phyloP scores from a whole-genome alignment of 37 sponge, comb jelly and placozoan species.

The Spongia lamella region DNA sequence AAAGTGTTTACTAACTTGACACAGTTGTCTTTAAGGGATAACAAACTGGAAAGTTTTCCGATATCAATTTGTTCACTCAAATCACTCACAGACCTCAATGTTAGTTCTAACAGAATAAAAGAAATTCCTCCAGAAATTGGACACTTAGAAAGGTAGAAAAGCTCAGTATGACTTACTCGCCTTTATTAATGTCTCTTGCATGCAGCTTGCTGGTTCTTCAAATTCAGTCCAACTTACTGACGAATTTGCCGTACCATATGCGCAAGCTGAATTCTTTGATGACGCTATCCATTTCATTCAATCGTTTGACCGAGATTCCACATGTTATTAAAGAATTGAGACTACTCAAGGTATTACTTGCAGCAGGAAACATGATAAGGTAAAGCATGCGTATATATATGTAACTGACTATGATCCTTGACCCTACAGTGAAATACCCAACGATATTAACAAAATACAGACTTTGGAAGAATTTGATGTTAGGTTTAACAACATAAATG shows the following conservation, averaged over 20 bases:
- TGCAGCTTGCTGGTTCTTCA: conserved; percentile 70
- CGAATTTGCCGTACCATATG: conserved; percentile 54
- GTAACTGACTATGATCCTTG: not conserved
- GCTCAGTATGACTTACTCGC: not conserved
- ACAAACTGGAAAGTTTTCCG: conserved; percentile 75
- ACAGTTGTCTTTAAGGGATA: conserved; percentile 73
- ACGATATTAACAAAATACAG: conserved; percentile 60
- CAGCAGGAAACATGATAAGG: conserved; percentile 76
- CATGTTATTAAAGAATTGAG: conserved; percentile 42
- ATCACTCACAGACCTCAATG: conserved; percentile 50
- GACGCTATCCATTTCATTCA: conserved; percentile 78
- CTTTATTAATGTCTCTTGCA: not conserved
- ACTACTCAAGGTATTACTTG: conserved; percentile 47
- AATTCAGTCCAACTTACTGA: conserved; percentile 75
- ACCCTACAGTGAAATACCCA: conserved; percentile 42
- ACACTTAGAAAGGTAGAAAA: conserved; percentile 42
- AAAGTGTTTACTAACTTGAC: conserved; percentile 51
- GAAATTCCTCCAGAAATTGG: conserved; percentile 57
- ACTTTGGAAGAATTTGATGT: conserved; percentile 68
- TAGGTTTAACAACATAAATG: conserved; percentile 61
- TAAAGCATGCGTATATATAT: not conserved
- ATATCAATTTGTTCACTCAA: conserved; percentile 51
- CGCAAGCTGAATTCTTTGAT: conserved; percentile 45
- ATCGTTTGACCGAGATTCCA: conserved; percentile 65
- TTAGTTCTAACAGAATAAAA: conserved; percentile 62